A percentile compares a stretch with the other conserved stretches of the same genome.
Evolutionary conservation across 2,888 invertebrate genomes (phyloP).

Genomic region (Plagodis pulveraria): DNA sequence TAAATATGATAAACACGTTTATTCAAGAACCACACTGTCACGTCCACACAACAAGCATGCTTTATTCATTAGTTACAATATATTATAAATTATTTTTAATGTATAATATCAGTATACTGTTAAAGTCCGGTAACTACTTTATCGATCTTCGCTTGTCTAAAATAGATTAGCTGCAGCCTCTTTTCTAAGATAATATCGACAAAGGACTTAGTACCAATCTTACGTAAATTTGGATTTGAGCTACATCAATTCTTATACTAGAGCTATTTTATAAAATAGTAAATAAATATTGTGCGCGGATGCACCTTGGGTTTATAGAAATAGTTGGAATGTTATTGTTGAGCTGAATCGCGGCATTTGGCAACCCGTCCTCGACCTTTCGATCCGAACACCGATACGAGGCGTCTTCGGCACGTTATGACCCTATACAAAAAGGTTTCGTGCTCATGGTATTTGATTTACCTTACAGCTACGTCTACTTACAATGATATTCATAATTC

Average conservation of each 20-base stretch:
- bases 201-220: neutral
- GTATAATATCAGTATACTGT: conserved; percentile 19
- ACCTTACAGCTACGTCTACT: conserved; percentile 33
- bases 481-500: conserved; percentile 38
- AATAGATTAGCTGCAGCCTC: no score
- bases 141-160: neutral
- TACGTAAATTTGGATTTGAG: conserved; percentile 33
- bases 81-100: conserved; percentile 38
- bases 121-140: neutral
- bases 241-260: conserved; percentile 25
- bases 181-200: no score
- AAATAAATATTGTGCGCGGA: conserved; percentile 61
- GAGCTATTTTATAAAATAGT: conserved; percentile 30
- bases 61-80: conserved; percentile 56
- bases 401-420: conserved; percentile 67
- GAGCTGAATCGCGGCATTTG: conserved; percentile 64
- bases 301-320: conserved; percentile 53
- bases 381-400: conserved; percentile 49
- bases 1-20: conserved; percentile 77
- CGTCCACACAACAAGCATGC: conserved; percentile 64
- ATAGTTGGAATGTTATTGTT: conserved; percentile 75
- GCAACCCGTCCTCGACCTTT: conserved; percentile 78
- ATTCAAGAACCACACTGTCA: conserved; percentile 67
- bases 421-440: conserved; percentile 56
- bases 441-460: conserved; percentile 30